phyloP scores from a whole-genome alignment of 2,888 invertebrate species.

The Drosophila diplacantha region DNA sequence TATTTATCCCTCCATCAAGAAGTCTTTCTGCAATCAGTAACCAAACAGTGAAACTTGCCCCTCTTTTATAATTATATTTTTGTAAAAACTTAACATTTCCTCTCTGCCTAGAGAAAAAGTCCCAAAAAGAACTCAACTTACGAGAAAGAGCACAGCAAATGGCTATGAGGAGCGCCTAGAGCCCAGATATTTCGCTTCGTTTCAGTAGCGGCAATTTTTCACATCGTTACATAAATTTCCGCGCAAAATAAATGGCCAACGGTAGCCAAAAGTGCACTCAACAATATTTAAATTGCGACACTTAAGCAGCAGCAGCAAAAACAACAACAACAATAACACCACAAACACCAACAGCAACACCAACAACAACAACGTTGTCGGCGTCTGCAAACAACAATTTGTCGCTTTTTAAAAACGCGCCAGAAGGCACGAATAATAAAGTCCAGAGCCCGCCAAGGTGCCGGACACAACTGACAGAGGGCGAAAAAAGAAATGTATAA shows the following conservation, averaged over 20 bases:
- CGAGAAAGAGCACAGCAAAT: conserved; percentile 7
- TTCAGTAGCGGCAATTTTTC: conserved; percentile 67
- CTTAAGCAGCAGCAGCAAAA: conserved; percentile 52
- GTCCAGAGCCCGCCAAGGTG: conserved; percentile 46
- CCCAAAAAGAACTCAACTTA: background rate
- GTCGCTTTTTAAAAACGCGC: conserved; percentile 69
- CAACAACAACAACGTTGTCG: conserved; percentile 42
- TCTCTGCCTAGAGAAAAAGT: conserved; percentile 8
- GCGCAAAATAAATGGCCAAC: conserved; percentile 67
- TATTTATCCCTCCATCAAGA: no score
- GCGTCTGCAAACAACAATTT: conserved; percentile 70
- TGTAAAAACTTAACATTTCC: background rate
- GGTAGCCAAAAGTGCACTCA: conserved; percentile 72
- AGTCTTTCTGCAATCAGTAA: background rate
- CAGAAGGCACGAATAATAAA: conserved; percentile 60
- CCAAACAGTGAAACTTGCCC: background rate
- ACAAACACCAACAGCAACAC: conserved; percentile 21
- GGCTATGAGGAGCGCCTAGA: conserved; percentile 36
- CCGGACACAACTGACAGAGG: conserved; percentile 47
- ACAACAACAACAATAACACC: conserved; percentile 25
- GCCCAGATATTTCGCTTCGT: conserved; percentile 33
- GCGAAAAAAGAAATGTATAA: conserved; percentile 9
- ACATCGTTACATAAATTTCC: conserved; percentile 73
- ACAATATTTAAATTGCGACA: conserved; percentile 72
- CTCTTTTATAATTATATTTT: background rate